Evolutionary conservation across 2,113 vertebrate genomes (phyloP), one percentile per base, ranked within the genome.

Genomic region (Carassius gibelio): DNA sequence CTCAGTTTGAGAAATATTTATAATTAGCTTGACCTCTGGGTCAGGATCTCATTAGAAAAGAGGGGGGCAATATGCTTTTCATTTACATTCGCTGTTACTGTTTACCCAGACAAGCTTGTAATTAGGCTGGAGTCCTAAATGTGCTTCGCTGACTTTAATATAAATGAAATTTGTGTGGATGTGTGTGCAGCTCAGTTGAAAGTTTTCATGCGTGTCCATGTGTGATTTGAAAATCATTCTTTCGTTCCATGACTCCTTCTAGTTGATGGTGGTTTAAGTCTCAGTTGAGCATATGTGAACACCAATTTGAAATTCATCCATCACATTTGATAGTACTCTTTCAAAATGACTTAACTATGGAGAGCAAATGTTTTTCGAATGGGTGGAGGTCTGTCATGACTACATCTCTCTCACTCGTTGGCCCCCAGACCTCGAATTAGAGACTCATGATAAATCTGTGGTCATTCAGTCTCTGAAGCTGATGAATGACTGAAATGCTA

Each of bases 11-110:
- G 76, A 92, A 90, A 91, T 90, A 90, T 89, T 89, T 92, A 69
- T 90, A 88, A 68, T 92, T 90, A 90, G 82, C 84, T 61, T 91
- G 92, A 93, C 90, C 92, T 90, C 66, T 77, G 61, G 89, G 88
- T 87, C 87, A 89, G 76, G 77, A 87, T 59, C 91, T 93, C 90
- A 91, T 93, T 93, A 92, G 84, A 82, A 88, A 57, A 87, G 79
- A 88, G 88, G 75, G 17, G 64, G 83, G 78, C 89, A 79, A 72
- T 90, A 89, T 88, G 88, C 72, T 82, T 90, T 84, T 88, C 75
- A 64, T 79, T 87, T 89, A 80, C 36, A 81, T 87, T 91, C 83
- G 87, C 88, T 55, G 68, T 55, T 52, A 17, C 23, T 86, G 85
- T 89, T 85, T 87, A 84, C 86, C 84, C 76, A 88, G 85, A 90